Base-by-base conservation (phyloP, 1,140 invertebrate genomes). In the Choristoneura fumiferana region DNA sequence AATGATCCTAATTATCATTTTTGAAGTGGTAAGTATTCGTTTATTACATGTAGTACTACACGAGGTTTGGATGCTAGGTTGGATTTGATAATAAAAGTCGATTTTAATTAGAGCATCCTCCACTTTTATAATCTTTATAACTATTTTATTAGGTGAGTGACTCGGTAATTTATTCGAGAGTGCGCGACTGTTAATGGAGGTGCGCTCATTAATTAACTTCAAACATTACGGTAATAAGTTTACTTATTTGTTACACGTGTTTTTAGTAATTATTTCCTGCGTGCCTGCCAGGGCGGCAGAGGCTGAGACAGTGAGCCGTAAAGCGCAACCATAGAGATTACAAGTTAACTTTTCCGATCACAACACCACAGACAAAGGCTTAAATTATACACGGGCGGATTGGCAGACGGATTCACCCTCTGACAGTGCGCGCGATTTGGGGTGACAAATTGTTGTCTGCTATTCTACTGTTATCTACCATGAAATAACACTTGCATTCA, bases 261-360 rank as follows among this genome's bases (percentile, higher is more conserved):
- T 22, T 45, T 45, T 45, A 9, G 43, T 49, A 49, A 49, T 49
- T 49, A 29, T 49, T 49, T 49, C 22, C 43, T n/a, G 10, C 22
- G 17, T 10, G 18, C 22, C 6, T 13, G 22, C 43, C 43, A 49
- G 43, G 43, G 43, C 12, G 43, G 18, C 18, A 49, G 43, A 49
- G 29, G 43, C 22, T n/a, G 12, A 49, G 43, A 29, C 18, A 39
- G 49, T 34, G 38, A 35, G 40, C 33, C 33, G 13, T 17, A 60
- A 52, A 69, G 67, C 71, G 68, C 69, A 73, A 82, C 74, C 77
- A 80, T 81, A 75, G 73, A 81, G 78, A 84, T 84, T 81, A 81
- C 73, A 80, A 84, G 73, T 84, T 78, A 85, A 85, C 79, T 85
- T 87, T 85, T 85, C 81, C 78, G 80, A 84, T 85, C 80, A 81